Base-by-base conservation (phyloP, 2,888 invertebrate genomes). In the Holacanthella duospinosa region DNA sequence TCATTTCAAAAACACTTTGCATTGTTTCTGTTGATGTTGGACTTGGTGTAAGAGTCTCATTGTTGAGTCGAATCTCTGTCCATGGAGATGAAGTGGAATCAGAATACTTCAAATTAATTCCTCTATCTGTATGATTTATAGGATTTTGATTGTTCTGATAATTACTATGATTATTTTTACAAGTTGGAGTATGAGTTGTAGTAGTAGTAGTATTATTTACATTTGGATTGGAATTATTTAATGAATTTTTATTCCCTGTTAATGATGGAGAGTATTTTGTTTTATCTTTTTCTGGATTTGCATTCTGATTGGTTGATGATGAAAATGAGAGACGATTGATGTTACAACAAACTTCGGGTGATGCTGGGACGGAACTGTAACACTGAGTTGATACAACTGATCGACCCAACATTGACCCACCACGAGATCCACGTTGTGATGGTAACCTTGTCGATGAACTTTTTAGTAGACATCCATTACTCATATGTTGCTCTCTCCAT, bases 351-450 rank as follows among this genome's bases (percentile, higher is more conserved):
- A 48, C 48, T 63, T 70, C 70, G 25, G 71, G 71, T 43, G 70
- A 70, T 53, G 69, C 70, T 43, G 71, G 71, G 55, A 71, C 70
- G n/a, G 70, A 70, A 19, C 69, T 67, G 60, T 71, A 71, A 55
- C 68, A 61, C 54, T 71, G 69, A 27, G 68, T 67, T 44, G 70
- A 71, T 16, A 71, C 66, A 1, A 68, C 67, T 16, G 70, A 65
- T 1, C 66, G 66, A 9, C 70, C 70, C 19, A 70, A 28, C 43
- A 69, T 63, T 9, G 69, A 70, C 25, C 69, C 69, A 25, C 65
- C 63, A 25, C 67, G 62, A 29, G 66, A 60, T 9, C 53, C 36
- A 36, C 59, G 28, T n/a, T n/a, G n/a, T 1, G 54, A 24, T 1
- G 2, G 29, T 26, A 61, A 25, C 26, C 48, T 57, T 28, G 63